Evolutionary conservation across 2,113 vertebrate species (phyloP).

Genomic region (Lepus timidus): DNA sequence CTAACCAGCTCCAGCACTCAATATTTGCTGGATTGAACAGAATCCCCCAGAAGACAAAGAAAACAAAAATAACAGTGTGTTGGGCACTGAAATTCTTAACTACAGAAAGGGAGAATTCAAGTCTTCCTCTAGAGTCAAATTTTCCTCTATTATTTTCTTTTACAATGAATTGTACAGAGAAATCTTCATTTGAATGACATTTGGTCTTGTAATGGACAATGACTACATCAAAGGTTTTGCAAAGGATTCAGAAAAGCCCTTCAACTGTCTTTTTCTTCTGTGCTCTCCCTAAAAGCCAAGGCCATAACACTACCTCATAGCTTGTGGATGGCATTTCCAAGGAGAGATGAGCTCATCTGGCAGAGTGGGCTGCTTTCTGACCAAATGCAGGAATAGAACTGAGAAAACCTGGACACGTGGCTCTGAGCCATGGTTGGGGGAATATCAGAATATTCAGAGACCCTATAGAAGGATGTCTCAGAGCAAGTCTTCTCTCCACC

Average conservation of each 20-base stretch:
- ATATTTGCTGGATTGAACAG: conserved; percentile 44
- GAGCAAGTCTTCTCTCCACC: not conserved
- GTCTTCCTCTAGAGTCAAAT: not conserved
- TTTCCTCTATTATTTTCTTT: conserved; percentile 21
- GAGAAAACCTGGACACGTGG: not conserved
- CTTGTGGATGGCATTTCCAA: conserved; percentile 52
- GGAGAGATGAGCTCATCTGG: conserved; percentile 24
- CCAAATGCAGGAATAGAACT: conserved; percentile 35
- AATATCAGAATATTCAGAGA: not conserved
- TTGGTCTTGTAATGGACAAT: conserved; percentile 56
- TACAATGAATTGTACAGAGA: conserved; percentile 19
- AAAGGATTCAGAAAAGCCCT: conserved; percentile 59
- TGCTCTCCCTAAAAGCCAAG: conserved; percentile 49
- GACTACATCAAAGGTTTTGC: conserved; percentile 39
- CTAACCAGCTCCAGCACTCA: not conserved
- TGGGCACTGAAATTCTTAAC: not conserved
- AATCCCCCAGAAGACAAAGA: conserved; percentile 27
- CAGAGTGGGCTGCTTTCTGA: conserved; percentile 62
- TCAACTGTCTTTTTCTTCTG: conserved; percentile 39
- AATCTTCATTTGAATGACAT: conserved; percentile 69
- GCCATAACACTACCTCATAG: not conserved
- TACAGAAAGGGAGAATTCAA: conserved; percentile 35
- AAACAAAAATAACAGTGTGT: not conserved
- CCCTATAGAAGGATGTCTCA: not conserved
- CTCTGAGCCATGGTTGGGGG: not conserved